A percentile compares a stretch with the other conserved stretches of the same genome.
phyloP scores from a whole-genome alignment of 2,888 invertebrate genomes.

The Argyresthia albistria region DNA sequence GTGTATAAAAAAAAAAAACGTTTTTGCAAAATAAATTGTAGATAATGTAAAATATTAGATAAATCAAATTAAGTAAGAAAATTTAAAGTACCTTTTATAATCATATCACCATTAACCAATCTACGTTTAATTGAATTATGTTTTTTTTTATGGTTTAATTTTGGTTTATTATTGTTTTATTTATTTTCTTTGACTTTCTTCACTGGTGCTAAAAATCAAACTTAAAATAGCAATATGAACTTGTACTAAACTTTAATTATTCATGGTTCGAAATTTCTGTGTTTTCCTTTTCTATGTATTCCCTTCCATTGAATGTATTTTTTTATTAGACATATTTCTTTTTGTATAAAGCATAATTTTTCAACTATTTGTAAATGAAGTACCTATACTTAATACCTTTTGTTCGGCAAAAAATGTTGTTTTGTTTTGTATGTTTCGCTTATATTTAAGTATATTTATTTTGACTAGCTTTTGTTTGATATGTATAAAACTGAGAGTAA shows the following conservation, averaged over 20 bases:
- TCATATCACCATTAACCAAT: conserved; percentile 47
- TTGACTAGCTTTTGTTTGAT: conserved; percentile 36
- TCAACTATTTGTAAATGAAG: not conserved
- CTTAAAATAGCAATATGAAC: not conserved
- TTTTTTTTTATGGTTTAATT: not conserved
- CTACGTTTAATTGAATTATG: conserved; percentile 5
- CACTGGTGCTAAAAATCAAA: conserved; percentile 41
- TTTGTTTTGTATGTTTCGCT: conserved; percentile 23
- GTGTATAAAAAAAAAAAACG: conserved; percentile 7
- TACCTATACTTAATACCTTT: conserved; percentile 14
- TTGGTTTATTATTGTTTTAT: conserved; percentile 3
- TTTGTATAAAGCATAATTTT: too few relatives aligned
- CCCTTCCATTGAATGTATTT: not conserved
- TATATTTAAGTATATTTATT: conserved; percentile 50
- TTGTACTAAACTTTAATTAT: not conserved
- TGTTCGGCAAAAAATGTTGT: conserved; percentile 20
- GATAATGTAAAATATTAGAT: conserved; percentile 60
- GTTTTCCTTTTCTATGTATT: not conserved
- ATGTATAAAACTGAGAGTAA: conserved; percentile 41
- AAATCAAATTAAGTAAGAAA: conserved; percentile 24
- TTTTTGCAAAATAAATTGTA: conserved; percentile 34
- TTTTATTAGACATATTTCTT: too few relatives aligned
- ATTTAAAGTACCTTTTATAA: conserved; percentile 49
- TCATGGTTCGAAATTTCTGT: not conserved
- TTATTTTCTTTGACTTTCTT: conserved; percentile 20